These are phyloP conservation scores for Hypsibius dujardini DNA, from an alignment of 1,140 invertebrate species.

Conservation along the genomic window DNA sequence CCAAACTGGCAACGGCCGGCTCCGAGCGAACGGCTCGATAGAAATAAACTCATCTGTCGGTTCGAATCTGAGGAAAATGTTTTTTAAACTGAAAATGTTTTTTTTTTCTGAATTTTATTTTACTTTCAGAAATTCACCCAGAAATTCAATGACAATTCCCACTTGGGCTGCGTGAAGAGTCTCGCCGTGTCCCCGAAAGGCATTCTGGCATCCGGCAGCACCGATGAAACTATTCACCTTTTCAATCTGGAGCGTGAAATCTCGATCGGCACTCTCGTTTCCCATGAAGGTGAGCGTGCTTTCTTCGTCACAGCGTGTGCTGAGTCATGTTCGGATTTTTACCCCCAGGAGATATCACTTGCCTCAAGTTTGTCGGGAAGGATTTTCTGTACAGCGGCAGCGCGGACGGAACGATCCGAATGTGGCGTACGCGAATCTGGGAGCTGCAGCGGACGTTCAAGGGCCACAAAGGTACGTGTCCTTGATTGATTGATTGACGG, in stretches of 20 bases:
- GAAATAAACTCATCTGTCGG: too few relatives aligned
- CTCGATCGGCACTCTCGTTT: conserved; percentile 29
- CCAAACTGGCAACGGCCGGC: too few relatives aligned
- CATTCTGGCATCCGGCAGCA: conserved; percentile 30
- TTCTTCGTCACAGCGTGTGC: neutral
- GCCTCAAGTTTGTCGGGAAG: conserved; percentile 21
- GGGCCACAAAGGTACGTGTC: conserved; percentile 27
- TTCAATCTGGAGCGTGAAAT: conserved; percentile 28
- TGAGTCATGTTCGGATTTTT: neutral
- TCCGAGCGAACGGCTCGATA: too few relatives aligned
- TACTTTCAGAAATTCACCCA: too few relatives aligned
- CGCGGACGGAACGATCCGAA: conserved; percentile 29
- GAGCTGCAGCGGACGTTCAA: conserved; percentile 30
- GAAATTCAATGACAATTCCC: conserved; percentile 26
- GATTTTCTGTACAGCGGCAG: conserved; percentile 28
- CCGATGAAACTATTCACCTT: conserved; percentile 31
- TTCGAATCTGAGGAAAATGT: too few relatives aligned
- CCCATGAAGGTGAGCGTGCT: conserved; percentile 28
- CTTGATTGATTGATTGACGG: conserved; percentile 22
- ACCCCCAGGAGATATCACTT: conserved; percentile 26
- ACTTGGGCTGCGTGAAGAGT: conserved; percentile 28
- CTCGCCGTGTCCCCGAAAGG: conserved; percentile 28
- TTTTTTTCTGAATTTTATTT: too few relatives aligned
- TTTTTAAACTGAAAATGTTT: too few relatives aligned
- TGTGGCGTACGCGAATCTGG: conserved; percentile 30